These are phyloP conservation scores for Liasis olivaceus DNA, from an alignment of 2,797 vertebrate genomes.

Conservation along the genomic window DNA sequence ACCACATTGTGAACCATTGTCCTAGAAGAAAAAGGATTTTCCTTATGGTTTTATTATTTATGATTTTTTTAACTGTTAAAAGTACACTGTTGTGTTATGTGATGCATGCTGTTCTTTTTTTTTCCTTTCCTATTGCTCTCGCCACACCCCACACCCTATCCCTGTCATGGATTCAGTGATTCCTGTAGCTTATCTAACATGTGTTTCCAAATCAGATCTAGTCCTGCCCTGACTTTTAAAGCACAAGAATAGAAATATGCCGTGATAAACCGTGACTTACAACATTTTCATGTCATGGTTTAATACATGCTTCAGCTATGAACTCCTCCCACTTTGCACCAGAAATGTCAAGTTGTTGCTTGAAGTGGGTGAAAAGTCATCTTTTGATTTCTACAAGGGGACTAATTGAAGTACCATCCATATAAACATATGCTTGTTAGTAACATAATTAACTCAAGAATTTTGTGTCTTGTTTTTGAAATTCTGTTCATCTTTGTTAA, in stretches of 20 bases:
- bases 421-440: not conserved
- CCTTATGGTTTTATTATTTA: not conserved
- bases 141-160: not conserved
- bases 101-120: not conserved
- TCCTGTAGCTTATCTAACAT: not conserved
- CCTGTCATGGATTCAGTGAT: not conserved
- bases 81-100: not conserved
- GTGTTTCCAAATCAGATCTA: not conserved
- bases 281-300: not conserved
- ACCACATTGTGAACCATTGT: not conserved
- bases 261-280: not conserved
- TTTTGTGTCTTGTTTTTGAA: not conserved
- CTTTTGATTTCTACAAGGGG: not conserved
- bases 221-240: not conserved
- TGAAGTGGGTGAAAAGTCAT: not conserved
- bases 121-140: not conserved
- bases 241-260: not conserved
- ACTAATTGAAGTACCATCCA: not conserved
- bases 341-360: not conserved
- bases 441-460: not conserved
- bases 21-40: not conserved
- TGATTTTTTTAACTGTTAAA: not conserved
- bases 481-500: not conserved
- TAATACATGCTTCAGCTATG: not conserved
- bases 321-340: not conserved